Base-by-base conservation (phyloP, 1,140 invertebrate genomes). In the Drosophila littoralis region DNA sequence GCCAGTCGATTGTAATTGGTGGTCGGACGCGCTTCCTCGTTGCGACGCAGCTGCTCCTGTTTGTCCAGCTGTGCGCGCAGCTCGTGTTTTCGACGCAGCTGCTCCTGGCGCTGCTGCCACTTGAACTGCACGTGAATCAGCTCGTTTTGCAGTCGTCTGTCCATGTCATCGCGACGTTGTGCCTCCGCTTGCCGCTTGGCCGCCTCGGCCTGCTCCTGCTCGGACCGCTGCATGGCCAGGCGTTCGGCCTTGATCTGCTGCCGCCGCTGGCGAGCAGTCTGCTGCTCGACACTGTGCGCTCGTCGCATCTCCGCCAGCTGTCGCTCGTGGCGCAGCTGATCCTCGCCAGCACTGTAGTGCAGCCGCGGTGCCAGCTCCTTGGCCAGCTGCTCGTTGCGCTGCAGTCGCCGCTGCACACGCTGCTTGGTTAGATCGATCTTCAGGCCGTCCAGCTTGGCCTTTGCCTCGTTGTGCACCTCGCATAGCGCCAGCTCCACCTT, bases 231-330 rank as follows among this genome's bases (percentile, higher is more conserved):
- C 4, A 75, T 69, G 7, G 64, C 70, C 38, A 81, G 60, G 0
- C 90, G 84, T 1, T 69, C 51, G 9, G 60, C 32, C 38, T 78
- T 92, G 2, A 51, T 40, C 33, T 58, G 54, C 32, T 90, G 64
- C 2, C 60, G 57, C 0, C 57, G 52, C 6, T 72, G 54, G 1
- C 75, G 61, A 6, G 72, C 70, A 3, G 54, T 74, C 15, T 77
- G 73, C 67, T 91, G 88, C 45, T 91, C 79, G 7, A 85, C 91
- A 13, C 73, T 88, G 42, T 90, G 85, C 1, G 76, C 75, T n/a
- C 79, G 66, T 6, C 77, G 84, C 88, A 91, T 90, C 10, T 80
- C 79, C 9, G 55, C 77, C 48, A 81, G 52, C 59, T 90, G 77
- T 0, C 45, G 65, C 35, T 75, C 65, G 7, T 90, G 73, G 0